A percentile compares a stretch with the other conserved stretches of the same genome.
These are phyloP conservation scores for Calephelis perditalis DNA, from an alignment of 2,888 invertebrate species.

Conservation along the genomic window DNA sequence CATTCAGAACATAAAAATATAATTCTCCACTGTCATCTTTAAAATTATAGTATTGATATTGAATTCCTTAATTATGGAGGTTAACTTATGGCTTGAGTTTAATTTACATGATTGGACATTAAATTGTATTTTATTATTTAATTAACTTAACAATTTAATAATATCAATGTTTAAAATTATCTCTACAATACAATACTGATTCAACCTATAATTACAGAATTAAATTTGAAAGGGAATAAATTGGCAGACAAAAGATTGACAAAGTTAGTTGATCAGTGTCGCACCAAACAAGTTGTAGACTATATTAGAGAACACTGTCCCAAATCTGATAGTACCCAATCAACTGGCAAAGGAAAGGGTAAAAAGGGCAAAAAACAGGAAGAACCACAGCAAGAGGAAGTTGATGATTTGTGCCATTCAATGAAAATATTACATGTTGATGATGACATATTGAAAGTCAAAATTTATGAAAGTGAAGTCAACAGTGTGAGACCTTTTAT, in stretches of 20 bases:
- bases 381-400: slow-evolving; percentile 46
- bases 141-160: too few relatives aligned
- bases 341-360: slow-evolving; percentile 48
- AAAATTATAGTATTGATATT: not conserved
- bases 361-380: slow-evolving; percentile 63
- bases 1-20: too few relatives aligned
- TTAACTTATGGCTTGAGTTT: too few relatives aligned
- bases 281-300: slow-evolving; percentile 86
- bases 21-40: too few relatives aligned
- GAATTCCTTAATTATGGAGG: not conserved
- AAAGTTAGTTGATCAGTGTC: slow-evolving; percentile 86
- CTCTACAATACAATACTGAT: not conserved
- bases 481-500: slow-evolving; percentile 83
- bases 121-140: too few relatives aligned
- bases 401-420: slow-evolving; percentile 54
- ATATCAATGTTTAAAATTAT: too few relatives aligned
- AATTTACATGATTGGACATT: too few relatives aligned
- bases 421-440: slow-evolving; percentile 67
- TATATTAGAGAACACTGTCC: slow-evolving; percentile 84
- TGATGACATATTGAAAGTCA: slow-evolving; percentile 68
- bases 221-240: slow-evolving; percentile 86
- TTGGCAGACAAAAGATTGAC: slow-evolving; percentile 84
- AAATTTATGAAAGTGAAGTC: slow-evolving; percentile 76
- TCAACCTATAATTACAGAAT: slow-evolving; percentile 63
- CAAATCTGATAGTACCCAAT: slow-evolving; percentile 47